Evolutionary conservation across 1,140 invertebrate species (phyloP), one percentile per base, ranked within the genome.

Genomic region (Octopus sinensis): DNA sequence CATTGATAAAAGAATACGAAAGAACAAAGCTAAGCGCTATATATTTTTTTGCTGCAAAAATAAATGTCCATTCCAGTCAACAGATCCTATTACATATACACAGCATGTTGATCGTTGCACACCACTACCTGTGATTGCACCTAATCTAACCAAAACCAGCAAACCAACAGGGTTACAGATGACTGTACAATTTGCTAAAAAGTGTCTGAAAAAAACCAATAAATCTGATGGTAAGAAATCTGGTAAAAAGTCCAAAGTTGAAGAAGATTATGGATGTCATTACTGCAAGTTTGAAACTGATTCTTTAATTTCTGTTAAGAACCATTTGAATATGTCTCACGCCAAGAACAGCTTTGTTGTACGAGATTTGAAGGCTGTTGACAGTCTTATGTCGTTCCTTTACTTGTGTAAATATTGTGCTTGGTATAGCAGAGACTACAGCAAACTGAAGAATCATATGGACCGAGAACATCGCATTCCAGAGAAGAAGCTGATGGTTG

Each of bases 11-110:
- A 84, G 85, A 68, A 85, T 85, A 81, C 81, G 84, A 17, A 86
- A 85, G 76, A 82, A 84, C 43, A 84, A 84, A 78, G 81, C 86
- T 54, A 84, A 84, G 53, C 75, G 85, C 79, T 86, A 86, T 82
- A 82, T 89, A 10, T 87, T 88, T 79, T 87, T 86, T 79, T 88
- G 87, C 85, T 82, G 86, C 53, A 81, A 85, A 68, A 81, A 86
- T 73, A 85, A 87, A 62, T 89, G 88, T 83, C 80, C 82, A n/a
- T 89, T 88, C 79, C 82, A 81, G 30, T 85, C 86, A n/a, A 87
- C 85, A 68, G 85, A 85, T 79, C 82, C 83, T 7, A 82, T 83
- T 9, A 80, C 82, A 54, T 88, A 83, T 78, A 81, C 86, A 17
- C 85, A 85, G 53, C 88, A 89, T 81, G 83, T 84, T 51, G 85